phyloP scores from a whole-genome alignment of 2,113 vertebrate genomes.

The Copsychus sechellarum region DNA sequence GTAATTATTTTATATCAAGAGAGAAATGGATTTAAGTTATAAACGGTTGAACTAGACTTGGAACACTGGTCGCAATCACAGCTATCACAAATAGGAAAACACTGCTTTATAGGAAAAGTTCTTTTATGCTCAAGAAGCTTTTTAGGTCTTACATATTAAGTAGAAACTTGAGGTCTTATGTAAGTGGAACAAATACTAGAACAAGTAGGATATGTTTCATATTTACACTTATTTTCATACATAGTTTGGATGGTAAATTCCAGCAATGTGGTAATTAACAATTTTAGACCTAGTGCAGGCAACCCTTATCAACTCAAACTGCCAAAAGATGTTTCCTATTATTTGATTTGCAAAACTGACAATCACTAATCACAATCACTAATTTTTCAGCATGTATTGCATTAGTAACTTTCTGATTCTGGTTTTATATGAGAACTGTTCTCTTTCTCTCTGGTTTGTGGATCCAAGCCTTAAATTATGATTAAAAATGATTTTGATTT shows the following conservation, averaged over 20 bases:
- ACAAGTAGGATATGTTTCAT: neutral
- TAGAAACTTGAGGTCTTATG: neutral
- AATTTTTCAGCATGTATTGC: neutral
- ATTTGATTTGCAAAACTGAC: neutral
- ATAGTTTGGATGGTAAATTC: neutral
- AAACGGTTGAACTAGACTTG: neutral
- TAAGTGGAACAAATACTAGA: neutral
- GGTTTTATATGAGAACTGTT: neutral
- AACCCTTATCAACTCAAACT: neutral
- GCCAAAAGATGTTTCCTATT: neutral
- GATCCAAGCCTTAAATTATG: neutral
- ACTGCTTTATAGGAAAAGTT: neutral
- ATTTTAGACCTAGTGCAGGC: neutral
- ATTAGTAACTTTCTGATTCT: neutral
- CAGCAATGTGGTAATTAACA: neutral
- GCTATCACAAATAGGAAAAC: neutral
- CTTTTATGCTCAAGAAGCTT: neutral
- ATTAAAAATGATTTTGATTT: neutral
- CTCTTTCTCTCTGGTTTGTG: neutral
- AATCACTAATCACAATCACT: too few species aligned
- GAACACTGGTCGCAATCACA: neutral
- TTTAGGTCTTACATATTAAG: neutral
- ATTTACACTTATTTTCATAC: neutral
- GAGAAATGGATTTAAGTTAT: neutral
- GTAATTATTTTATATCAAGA: neutral